Conservation (phyloP, 1,140 invertebrate species). For the Bombyx mandarina region DNA sequence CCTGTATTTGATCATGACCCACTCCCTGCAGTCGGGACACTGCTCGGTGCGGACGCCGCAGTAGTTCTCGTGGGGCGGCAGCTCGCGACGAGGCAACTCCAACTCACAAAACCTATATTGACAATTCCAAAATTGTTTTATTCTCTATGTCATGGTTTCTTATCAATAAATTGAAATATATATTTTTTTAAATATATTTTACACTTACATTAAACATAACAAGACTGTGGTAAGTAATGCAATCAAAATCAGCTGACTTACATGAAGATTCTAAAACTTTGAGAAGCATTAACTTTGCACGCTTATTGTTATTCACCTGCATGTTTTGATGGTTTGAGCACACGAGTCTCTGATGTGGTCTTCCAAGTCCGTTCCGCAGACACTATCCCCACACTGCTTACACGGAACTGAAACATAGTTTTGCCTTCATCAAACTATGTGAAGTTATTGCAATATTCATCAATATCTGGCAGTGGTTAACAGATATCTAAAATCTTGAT, state of each 20-base stretch:
- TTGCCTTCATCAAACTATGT: too few species aligned
- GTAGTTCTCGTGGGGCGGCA: slow-evolving; percentile 75
- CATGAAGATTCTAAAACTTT: too few species aligned
- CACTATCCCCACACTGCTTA: slow-evolving; percentile 48
- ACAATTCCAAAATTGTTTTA: neutral
- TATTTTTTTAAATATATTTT: too few species aligned
- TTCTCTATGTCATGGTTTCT: too few species aligned
- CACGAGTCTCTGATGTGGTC: slow-evolving; percentile 59
- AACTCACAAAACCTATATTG: slow-evolving; percentile 72
- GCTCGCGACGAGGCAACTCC: slow-evolving; percentile 72
- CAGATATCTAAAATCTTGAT: too few species aligned
- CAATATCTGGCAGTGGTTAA: too few species aligned
- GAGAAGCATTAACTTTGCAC: too few species aligned
- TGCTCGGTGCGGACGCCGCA: slow-evolving; percentile 79
- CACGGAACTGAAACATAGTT: slow-evolving; percentile 38
- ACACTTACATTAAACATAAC: too few species aligned
- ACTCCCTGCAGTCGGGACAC: slow-evolving; percentile 75
- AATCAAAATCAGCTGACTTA: too few species aligned
- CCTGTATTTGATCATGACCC: slow-evolving; percentile 78
- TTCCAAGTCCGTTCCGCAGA: slow-evolving; percentile 52
- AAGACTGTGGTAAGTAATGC: too few species aligned
- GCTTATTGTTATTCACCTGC: slow-evolving; percentile 40
- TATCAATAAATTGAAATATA: too few species aligned
- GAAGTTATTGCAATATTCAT: neutral
- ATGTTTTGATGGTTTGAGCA: slow-evolving; percentile 46